phyloP scores from a whole-genome alignment of 2,797 vertebrate genomes.

The Amphiprion clarkii region DNA sequence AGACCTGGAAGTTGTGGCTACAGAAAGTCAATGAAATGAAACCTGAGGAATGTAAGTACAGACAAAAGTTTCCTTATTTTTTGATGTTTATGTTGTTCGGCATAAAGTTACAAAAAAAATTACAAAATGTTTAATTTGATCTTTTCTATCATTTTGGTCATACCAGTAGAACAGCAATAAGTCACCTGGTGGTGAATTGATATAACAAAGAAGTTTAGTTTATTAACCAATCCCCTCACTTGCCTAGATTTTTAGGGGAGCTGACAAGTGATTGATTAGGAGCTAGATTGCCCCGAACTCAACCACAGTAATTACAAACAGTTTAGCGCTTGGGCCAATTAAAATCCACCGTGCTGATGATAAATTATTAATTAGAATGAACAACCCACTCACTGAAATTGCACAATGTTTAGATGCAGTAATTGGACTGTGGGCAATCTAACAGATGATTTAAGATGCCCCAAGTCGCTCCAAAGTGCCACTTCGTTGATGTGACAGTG shows the following conservation, averaged over 20 bases:
- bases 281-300: conserved; percentile 48
- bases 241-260: conserved; percentile 24
- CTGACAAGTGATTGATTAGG: conserved; percentile 51
- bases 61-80: background rate
- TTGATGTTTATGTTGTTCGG: background rate
- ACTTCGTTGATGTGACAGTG: conserved; percentile 39
- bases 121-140: background rate
- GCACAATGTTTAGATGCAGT: conserved; percentile 46
- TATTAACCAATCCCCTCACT: conserved; percentile 3
- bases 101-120: background rate
- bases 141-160: background rate
- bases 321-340: conserved; percentile 55
- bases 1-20: conserved; percentile 97
- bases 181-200: conserved; percentile 13
- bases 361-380: conserved; percentile 62
- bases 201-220: conserved; percentile 17
- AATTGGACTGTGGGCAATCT: conserved; percentile 57
- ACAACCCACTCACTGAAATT: conserved; percentile 43
- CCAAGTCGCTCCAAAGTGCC: conserved; percentile 49
- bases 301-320: conserved; percentile 61
- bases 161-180: background rate
- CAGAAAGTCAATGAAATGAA: conserved; percentile 98
- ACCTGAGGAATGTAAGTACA: conserved; percentile 94
- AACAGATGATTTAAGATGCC: conserved; percentile 61
- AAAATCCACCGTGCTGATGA: conserved; percentile 57